Evolutionary conservation across 1,140 invertebrate species (phyloP).

Genomic region (Zaprionus kolodkinae): DNA sequence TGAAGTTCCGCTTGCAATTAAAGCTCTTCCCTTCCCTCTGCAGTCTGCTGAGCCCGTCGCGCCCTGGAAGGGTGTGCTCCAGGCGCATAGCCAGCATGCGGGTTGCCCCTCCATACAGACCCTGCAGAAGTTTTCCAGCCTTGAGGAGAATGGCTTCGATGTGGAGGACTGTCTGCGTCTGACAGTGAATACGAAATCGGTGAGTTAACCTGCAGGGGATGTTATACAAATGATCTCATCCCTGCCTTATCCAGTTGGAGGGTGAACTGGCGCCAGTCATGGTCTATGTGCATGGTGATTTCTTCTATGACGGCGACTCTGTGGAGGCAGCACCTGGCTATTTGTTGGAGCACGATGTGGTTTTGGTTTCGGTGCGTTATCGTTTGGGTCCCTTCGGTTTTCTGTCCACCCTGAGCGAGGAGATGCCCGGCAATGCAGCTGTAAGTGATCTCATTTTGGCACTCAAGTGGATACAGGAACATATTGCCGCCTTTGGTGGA

Average conservation of each 20-base stretch:
- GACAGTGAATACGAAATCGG: slow-evolving; percentile 71
- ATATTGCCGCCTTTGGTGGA: slow-evolving; percentile 89
- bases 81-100: slow-evolving; percentile 58
- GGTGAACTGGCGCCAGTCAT: slow-evolving; percentile 68
- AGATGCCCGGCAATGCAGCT: slow-evolving; percentile 89
- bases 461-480: slow-evolving; percentile 87
- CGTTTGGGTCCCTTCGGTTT: slow-evolving; percentile 85
- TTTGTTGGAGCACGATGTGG: slow-evolving; percentile 84
- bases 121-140: slow-evolving; percentile 53
- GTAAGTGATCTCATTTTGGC: slow-evolving; percentile 88
- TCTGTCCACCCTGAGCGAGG: slow-evolving; percentile 85
- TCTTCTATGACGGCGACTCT: slow-evolving; percentile 76
- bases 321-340: slow-evolving; percentile 76
- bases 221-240: too few relatives aligned
- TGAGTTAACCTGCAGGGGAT: slow-evolving; percentile 39
- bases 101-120: slow-evolving; percentile 79
- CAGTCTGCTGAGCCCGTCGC: slow-evolving; percentile 65
- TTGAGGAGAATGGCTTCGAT: slow-evolving; percentile 62
- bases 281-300: slow-evolving; percentile 83
- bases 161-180: slow-evolving; percentile 76
- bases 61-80: slow-evolving; percentile 85
- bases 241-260: slow-evolving; percentile 58
- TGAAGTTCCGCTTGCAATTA: neutral
- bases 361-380: slow-evolving; percentile 85
- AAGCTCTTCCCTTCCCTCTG: neutral